These are phyloP conservation scores for Cataglyphis hispanica DNA, from an alignment of 1,140 invertebrate species.

Conservation along the genomic window DNA sequence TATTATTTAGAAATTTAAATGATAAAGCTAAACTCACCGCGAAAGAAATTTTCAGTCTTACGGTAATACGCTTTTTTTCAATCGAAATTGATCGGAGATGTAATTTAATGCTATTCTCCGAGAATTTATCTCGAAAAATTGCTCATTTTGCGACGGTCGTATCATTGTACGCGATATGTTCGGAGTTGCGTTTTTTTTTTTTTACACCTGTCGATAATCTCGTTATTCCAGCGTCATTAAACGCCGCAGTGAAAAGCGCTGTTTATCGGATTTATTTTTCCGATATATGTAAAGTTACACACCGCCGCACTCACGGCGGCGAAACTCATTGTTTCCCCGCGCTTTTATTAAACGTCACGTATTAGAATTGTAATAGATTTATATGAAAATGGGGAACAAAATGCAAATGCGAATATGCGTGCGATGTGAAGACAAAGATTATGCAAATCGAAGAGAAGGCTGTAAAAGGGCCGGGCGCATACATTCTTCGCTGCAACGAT, in stretches of 20 bases:
- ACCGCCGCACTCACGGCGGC: too few relatives aligned
- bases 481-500: neutral
- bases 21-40: conserved; percentile 26
- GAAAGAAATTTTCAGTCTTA: conserved; percentile 23
- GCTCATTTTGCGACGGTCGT: conserved; percentile 22
- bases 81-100: conserved; percentile 31
- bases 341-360: neutral
- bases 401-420: neutral
- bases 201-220: conserved; percentile 48
- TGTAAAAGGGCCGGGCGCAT: neutral
- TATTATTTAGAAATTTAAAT: conserved; percentile 53
- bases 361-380: conserved; percentile 28
- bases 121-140: conserved; percentile 13
- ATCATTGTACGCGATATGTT: neutral
- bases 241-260: conserved; percentile 22
- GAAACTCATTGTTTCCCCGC: neutral
- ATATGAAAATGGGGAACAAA: neutral
- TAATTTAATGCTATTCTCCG: conserved; percentile 12
- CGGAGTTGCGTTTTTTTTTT: conserved; percentile 17
- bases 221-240: conserved; percentile 45
- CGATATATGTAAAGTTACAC: conserved; percentile 10
- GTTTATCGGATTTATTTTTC: conserved; percentile 47
- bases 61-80: neutral
- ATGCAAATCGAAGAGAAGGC: conserved; percentile 9
- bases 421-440: conserved; percentile 34